Base-by-base conservation (phyloP, 35 echinoderm and acorn worm genomes). In the Patiria miniata region DNA sequence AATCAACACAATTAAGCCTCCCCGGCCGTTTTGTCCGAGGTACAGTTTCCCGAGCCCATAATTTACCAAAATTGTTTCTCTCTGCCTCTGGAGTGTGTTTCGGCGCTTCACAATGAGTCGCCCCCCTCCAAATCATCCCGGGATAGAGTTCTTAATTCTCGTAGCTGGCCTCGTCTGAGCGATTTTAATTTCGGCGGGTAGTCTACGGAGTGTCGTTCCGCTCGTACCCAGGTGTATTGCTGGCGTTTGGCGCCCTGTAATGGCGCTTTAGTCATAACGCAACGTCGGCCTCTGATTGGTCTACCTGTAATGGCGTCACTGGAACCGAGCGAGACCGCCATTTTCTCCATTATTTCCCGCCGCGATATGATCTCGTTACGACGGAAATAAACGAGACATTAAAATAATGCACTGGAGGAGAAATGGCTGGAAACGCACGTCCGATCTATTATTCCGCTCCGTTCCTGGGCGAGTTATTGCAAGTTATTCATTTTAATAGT, bases 1-100 rank as follows among this genome's bases (percentile, higher is more conserved):
- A 73, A 73, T 73, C 65, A 73, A 73, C 65, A 73, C 65, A 73
- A 73, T 73, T 73, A 73, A 73, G 42, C 65, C n/a, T 30, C 34
- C 29, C 65, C 26, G 65, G 58, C 14, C 34, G 65, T 32, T 73
- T 47, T 47, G 42, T 47, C 42, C 4, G 12, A 73, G 9, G 65
- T 26, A 73, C 65, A 73, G 26, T 73, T 73, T 73, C 65, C 14
- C 65, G 26, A 19, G 26, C 34, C 34, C 65, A 73, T 73, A 32
- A 73, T 73, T 73, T 34, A 73, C 65, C 42, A 73, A 32, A 73
- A 68, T 68, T 68, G 65, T 73, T 73, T 32, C 23, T 73, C 14
- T 73, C 26, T 23, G 14, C 65, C 23, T 26, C 65, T 30, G 26
- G 65, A 73, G 34, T 32, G 14, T 73, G 26, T 36, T 14, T 10